A percentile compares a stretch with the other conserved stretches of the same genome.
phyloP scores from a whole-genome alignment of 2,797 vertebrate genomes.

The Pterois miles region DNA sequence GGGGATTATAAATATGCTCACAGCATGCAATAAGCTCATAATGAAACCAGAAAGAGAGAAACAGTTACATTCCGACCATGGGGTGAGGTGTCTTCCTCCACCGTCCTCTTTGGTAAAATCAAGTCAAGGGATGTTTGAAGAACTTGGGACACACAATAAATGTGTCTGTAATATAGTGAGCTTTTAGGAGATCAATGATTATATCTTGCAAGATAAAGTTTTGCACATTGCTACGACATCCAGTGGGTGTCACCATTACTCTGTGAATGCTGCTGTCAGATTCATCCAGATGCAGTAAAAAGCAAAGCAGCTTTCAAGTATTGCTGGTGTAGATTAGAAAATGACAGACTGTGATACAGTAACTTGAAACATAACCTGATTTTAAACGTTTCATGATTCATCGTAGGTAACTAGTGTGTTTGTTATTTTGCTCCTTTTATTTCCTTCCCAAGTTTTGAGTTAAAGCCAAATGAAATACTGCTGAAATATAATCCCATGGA shows the following conservation, averaged over 20 bases:
- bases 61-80: neutral
- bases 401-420: neutral
- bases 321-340: slow-evolving; percentile 6
- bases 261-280: slow-evolving; percentile 6
- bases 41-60: neutral
- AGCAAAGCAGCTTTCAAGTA: neutral
- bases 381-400: neutral
- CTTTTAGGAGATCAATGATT: neutral
- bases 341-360: neutral
- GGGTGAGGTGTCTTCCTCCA: neutral
- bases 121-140: neutral
- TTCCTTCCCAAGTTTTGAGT: neutral
- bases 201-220: neutral
- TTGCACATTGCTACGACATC: slow-evolving; percentile 37
- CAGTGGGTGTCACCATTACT: slow-evolving; percentile 68
- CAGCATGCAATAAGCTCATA: neutral
- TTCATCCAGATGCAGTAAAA: neutral
- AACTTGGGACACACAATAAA: neutral
- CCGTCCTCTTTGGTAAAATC: neutral
- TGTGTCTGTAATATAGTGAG: neutral
- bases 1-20: neutral
- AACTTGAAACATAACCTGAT: neutral
- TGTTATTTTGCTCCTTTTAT: neutral
- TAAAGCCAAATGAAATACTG: neutral
- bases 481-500: neutral